These are phyloP conservation scores for Styela clava DNA, from an alignment of 23 tunicate species.

Conservation along the genomic window DNA sequence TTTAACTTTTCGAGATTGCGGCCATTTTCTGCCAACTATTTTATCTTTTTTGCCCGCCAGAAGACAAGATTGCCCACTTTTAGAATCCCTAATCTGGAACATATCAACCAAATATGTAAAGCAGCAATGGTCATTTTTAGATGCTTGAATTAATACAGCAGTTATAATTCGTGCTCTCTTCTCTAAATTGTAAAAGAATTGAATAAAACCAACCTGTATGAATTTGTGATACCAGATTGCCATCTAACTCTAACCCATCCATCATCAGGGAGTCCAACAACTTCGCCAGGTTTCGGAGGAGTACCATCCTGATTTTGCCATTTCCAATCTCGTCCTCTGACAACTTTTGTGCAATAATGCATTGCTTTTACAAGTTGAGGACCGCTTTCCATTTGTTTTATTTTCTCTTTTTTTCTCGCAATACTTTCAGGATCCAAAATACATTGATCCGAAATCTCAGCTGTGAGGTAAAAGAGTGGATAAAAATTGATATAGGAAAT, in stretches of 20 bases:
- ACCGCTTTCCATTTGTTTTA: conserved; percentile 26
- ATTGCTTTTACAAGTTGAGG: conserved; percentile 47
- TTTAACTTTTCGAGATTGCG: too few species aligned
- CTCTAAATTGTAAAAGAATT: too few species aligned
- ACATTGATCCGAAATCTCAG: background rate
- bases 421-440: background rate
- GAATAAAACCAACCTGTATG: conserved; percentile 78
- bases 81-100: too few species aligned
- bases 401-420: background rate
- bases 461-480: background rate
- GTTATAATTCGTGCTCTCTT: too few species aligned
- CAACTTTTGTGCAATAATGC: conserved; percentile 52
- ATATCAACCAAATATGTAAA: too few species aligned
- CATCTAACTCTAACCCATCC: conserved; percentile 86
- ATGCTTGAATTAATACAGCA: too few species aligned
- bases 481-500: too few species aligned
- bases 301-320: conserved; percentile 83
- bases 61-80: too few species aligned
- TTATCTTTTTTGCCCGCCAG: too few species aligned
- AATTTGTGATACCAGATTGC: conserved; percentile 56
- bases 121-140: too few species aligned
- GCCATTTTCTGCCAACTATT: too few species aligned
- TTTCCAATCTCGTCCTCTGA: conserved; percentile 84
- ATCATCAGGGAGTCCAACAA: conserved; percentile 55
- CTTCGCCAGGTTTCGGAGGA: conserved; percentile 41